A percentile compares a stretch with the other conserved stretches of the same genome.
phyloP scores from a whole-genome alignment of 1,140 invertebrate genomes.

The Pogonus chalceus region DNA sequence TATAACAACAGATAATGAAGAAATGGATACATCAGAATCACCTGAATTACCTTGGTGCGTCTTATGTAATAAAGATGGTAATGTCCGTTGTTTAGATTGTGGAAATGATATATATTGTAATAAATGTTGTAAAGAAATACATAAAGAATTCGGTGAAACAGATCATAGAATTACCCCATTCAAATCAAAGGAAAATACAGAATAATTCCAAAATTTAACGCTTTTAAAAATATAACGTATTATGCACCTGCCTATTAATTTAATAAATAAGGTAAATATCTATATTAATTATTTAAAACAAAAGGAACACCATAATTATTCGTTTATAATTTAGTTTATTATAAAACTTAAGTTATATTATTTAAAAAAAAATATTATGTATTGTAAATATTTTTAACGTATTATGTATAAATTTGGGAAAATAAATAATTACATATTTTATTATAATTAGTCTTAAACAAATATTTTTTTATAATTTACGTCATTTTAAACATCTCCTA shows the following conservation, averaged over 20 bases:
- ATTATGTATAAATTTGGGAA: background rate
- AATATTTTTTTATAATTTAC: background rate
- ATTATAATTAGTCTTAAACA: background rate
- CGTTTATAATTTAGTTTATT: background rate
- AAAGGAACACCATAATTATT: background rate
- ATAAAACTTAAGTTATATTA: background rate
- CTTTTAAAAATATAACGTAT: background rate
- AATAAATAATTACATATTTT: background rate
- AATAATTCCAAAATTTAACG: background rate
- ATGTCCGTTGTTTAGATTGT: constrained; percentile 55
- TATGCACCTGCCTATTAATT: background rate
- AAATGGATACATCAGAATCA: constrained; percentile 12
- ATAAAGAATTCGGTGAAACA: constrained; percentile 32
- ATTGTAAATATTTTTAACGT: background rate
- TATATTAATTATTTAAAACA: background rate
- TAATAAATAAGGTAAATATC: background rate
- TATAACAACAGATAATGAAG: constrained; percentile 16
- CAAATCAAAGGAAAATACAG: background rate
- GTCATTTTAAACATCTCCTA: background rate
- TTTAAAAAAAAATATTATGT: no score
- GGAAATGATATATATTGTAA: constrained; percentile 60
- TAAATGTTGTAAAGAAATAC: constrained; percentile 48
- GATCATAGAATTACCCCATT: constrained; percentile 28
- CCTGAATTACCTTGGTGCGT: constrained; percentile 63
- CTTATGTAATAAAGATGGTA: constrained; percentile 67